phyloP scores from a whole-genome alignment of 1,140 invertebrate genomes.

The Dryas iulia region DNA sequence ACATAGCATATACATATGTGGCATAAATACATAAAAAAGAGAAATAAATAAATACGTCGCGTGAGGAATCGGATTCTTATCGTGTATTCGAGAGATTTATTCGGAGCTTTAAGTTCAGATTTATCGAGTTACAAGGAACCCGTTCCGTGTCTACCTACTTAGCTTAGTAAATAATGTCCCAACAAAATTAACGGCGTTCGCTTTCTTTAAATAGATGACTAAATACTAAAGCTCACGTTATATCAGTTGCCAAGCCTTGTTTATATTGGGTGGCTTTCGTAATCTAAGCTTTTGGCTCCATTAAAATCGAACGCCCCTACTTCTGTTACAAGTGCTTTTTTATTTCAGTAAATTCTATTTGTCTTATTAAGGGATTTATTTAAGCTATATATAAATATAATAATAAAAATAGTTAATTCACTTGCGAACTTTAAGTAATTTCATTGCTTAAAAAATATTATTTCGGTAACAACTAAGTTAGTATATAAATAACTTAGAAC shows the following conservation, averaged over 20 bases:
- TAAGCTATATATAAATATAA: no score
- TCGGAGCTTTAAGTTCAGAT: conserved; percentile 59
- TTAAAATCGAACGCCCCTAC: conserved; percentile 49
- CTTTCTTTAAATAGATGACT: conserved; percentile 79
- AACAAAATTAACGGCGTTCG: conserved; percentile 73
- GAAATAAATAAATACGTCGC: conserved; percentile 75
- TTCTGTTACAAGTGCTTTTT: neutral
- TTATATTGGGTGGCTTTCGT: conserved; percentile 62
- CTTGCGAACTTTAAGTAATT: no score
- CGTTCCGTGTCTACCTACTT: conserved; percentile 77
- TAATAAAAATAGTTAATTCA: no score
- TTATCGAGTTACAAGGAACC: conserved; percentile 72
- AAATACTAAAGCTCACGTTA: conserved; percentile 72
- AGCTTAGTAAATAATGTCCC: conserved; percentile 73
- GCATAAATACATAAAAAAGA: conserved; percentile 23
- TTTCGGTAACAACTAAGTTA: no score
- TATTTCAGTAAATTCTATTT: no score
- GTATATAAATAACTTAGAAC: no score
- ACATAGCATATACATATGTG: conserved; percentile 44
- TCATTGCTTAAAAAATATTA: no score
- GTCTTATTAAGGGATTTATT: no score
- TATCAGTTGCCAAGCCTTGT: conserved; percentile 60
- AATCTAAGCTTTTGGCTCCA: conserved; percentile 66
- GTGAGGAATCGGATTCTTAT: conserved; percentile 78
- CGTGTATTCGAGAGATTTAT: conserved; percentile 74